Evolutionary conservation across 2,888 invertebrate species (phyloP).

Genomic region (Oligia latruncula): DNA sequence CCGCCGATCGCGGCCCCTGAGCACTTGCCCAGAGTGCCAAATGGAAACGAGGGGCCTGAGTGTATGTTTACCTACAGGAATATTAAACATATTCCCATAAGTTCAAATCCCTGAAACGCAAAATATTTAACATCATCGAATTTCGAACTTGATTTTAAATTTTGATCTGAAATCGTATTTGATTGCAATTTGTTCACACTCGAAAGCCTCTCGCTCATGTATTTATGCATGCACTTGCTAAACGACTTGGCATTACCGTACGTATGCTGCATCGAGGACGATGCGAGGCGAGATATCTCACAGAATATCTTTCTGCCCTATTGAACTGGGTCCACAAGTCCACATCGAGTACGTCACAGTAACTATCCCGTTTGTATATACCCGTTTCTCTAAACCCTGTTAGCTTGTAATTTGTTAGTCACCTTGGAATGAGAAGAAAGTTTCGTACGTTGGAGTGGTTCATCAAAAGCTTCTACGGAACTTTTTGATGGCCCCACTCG

Average conservation of each 20-base stretch:
- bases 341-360: slow-evolving; percentile 8
- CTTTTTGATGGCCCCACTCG: slow-evolving; percentile 36
- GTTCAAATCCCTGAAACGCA: slow-evolving; percentile 1
- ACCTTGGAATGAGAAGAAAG: slow-evolving; percentile 24
- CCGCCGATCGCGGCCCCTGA: too few species aligned
- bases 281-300: slow-evolving; percentile 39
- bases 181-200: slow-evolving; percentile 58
- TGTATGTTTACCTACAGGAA: not conserved
- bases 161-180: slow-evolving; percentile 38
- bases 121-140: not conserved
- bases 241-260: slow-evolving; percentile 40
- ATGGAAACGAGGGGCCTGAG: not conserved
- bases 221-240: slow-evolving; percentile 55
- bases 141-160: slow-evolving; percentile 18
- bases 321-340: slow-evolving; percentile 43
- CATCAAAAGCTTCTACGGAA: slow-evolving; percentile 19
- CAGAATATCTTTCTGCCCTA: slow-evolving; percentile 24
- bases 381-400: slow-evolving; percentile 18
- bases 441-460: slow-evolving; percentile 13
- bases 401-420: slow-evolving; percentile 19
- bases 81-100: not conserved
- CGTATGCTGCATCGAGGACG: slow-evolving; percentile 23
- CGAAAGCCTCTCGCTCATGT: slow-evolving; percentile 39
- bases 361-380: slow-evolving; percentile 25
- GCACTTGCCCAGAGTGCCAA: too few species aligned